Evolutionary conservation across 2,797 vertebrate species (phyloP), one percentile per base, ranked within the genome.

Genomic region (Antennarius maculatus): DNA sequence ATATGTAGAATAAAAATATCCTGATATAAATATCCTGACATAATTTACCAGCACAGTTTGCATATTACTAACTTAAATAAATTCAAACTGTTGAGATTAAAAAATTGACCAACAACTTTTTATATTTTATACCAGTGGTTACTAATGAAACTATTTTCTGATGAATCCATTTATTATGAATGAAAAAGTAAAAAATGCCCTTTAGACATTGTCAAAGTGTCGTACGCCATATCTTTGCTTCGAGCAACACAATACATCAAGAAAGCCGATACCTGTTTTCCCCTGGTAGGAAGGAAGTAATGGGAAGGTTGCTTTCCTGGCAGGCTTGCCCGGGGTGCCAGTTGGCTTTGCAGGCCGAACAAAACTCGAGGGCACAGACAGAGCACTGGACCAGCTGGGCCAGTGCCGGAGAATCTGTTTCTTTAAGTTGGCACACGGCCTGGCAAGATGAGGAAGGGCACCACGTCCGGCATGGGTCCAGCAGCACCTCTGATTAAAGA

Each of bases 401-500:
- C 63, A 83, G 80, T 14, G 91, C 91, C 53, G 94, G 92, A n/a
- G 94, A 92, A 47, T 96, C 97, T 5, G 89, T 66, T 71, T 98
- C 97, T 74, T 95, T 95, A 14, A 99, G 91, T 66, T 98, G 97
- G 89, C 97, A 99, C 83, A 98, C 97, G 0, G 97, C 97, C 86
- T 99, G 97, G 91, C 97, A 99, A 69, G 95, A 93, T 7, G 97
- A 97, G 2, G 95, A 97, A 0, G 97, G 97, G 92, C 97, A 99
- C 97, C 97, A 99, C 0, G 97, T 99, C 88, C 97, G 95, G 86
- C 97, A 98, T 0, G 97, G 97, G 89, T 99, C 97, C 91, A 99
- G 86, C 80, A 98, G 95, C 71, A 99, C 96, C 94, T 99, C 97
- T 99, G 52, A 59, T 2, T 10, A 37, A 48, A 74, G 61, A 71